phyloP scores from a whole-genome alignment of 1,140 invertebrate species.

The Drosophila tani region DNA sequence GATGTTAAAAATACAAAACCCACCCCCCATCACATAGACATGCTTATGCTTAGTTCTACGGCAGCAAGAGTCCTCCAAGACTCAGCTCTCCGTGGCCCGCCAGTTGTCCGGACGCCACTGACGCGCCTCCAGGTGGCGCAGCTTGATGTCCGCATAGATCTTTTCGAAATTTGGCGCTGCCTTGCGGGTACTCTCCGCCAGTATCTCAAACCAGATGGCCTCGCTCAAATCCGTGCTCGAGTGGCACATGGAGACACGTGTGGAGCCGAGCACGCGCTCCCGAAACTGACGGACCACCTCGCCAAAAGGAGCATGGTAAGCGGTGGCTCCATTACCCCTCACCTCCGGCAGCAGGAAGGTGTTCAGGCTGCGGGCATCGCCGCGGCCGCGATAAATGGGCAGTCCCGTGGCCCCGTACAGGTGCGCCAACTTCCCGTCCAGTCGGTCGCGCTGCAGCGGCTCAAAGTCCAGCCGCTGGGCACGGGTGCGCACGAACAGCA shows the following conservation, averaged over 20 bases:
- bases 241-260: constrained; percentile 47
- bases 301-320: constrained; percentile 33
- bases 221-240: constrained; percentile 57
- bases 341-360: constrained; percentile 66
- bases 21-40: background rate
- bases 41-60: background rate
- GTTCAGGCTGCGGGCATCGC: constrained; percentile 54
- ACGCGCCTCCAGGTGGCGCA: constrained; percentile 54
- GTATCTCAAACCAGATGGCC: constrained; percentile 62
- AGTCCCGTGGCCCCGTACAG: constrained; percentile 61
- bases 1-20: background rate
- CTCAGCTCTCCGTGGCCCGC: constrained; percentile 41
- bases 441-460: constrained; percentile 28
- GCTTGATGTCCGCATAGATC: constrained; percentile 60
- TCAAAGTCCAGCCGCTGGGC: constrained; percentile 65
- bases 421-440: constrained; percentile 53
- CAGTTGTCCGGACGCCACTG: constrained; percentile 56
- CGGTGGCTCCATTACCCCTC: constrained; percentile 40
- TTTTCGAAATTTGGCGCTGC: constrained; percentile 57
- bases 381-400: constrained; percentile 63
- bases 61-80: background rate
- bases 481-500: constrained; percentile 76
- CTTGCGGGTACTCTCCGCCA: constrained; percentile 40
- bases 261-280: constrained; percentile 51
- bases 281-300: constrained; percentile 63